Base-by-base conservation (phyloP, 1,140 invertebrate genomes). In the Caerostris extrusa region DNA sequence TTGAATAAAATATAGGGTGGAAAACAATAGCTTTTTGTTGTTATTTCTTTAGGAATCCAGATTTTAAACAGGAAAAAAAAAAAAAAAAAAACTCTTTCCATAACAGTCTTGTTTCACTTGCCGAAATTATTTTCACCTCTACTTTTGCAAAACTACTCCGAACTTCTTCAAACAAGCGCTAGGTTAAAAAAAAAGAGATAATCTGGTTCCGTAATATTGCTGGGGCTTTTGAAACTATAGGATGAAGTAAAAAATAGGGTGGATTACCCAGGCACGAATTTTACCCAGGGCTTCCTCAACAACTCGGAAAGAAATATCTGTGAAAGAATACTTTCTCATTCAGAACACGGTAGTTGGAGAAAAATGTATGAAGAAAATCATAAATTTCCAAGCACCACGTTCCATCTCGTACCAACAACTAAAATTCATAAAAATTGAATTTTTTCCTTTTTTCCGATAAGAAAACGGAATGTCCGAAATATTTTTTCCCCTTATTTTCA, bases 281-380 rank as follows among this genome's bases (percentile, higher is more conserved):
- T 58, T 58, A n/a, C 82, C n/a, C 12, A 56, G 50, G 12, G 77
- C 55, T 57, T 83, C 82, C n/a, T 64, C 85, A 87, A 77, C 5
- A 77, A 53, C 3, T 19, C 71, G 34, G 34, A 77, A 57, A 10
- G 85, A 64, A 64, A 64, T 87, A 87, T 87, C 58, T 7, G 34
- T 3, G 14, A 53, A 64, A 34, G 50, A 87, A 87, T 87, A 61
- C 34, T 60, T 50, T 8, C 60, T 58, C 17, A 87, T 87, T 87
- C 85, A 87, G 64, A 87, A 50, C 85, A 87, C 85, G 85, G n/a
- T 10, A 83, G 82, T n/a, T 56, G 50, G 55, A 57, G 82, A n/a
- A 50, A 71, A 71, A 53, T 10, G 77, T 50, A 83, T 12, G n/a
- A 57, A 83, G n/a, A 56, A 77, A 77, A 77, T 77, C 53, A 57